phyloP scores from a whole-genome alignment of 2,888 invertebrate species.

The Synergus umbraculus region DNA sequence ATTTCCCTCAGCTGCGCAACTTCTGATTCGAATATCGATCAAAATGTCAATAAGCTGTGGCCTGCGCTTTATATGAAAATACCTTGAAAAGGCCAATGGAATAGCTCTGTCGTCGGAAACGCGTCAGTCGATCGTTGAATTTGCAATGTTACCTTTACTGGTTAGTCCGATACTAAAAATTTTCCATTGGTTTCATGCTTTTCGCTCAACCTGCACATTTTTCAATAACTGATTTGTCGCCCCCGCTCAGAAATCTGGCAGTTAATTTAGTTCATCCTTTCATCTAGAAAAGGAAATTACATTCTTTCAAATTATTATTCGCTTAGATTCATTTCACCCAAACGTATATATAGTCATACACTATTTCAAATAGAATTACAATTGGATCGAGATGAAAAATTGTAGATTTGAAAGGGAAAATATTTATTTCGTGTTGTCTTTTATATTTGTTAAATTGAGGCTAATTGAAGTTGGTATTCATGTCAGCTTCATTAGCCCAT shows the following conservation, averaged over 20 bases:
- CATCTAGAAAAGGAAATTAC: slow-evolving; percentile 28
- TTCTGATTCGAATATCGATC: neutral
- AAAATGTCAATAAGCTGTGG: slow-evolving; percentile 23
- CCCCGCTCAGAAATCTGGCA: neutral
- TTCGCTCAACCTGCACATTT: neutral
- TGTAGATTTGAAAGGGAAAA: neutral
- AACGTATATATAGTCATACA: neutral
- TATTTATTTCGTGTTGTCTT: neutral
- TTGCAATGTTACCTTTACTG: slow-evolving; percentile 27
- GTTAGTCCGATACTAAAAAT: neutral
- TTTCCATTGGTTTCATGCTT: no score
- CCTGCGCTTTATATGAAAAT: neutral
- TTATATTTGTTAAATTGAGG: neutral
- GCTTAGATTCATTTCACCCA: neutral
- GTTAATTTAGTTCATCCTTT: slow-evolving; percentile 25
- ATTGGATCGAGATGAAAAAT: neutral
- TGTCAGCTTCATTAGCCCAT: neutral
- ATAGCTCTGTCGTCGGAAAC: slow-evolving; percentile 26
- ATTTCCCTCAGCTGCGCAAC: neutral
- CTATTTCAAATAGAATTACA: slow-evolving; percentile 12
- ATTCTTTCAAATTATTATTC: slow-evolving; percentile 21
- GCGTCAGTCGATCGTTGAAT: slow-evolving; percentile 10
- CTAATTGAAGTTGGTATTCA: neutral
- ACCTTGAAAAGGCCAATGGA: slow-evolving; percentile 25
- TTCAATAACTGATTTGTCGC: slow-evolving; percentile 13